Evolutionary conservation across 2,113 vertebrate genomes (phyloP).

Genomic region (Triplophysa siluroides): DNA sequence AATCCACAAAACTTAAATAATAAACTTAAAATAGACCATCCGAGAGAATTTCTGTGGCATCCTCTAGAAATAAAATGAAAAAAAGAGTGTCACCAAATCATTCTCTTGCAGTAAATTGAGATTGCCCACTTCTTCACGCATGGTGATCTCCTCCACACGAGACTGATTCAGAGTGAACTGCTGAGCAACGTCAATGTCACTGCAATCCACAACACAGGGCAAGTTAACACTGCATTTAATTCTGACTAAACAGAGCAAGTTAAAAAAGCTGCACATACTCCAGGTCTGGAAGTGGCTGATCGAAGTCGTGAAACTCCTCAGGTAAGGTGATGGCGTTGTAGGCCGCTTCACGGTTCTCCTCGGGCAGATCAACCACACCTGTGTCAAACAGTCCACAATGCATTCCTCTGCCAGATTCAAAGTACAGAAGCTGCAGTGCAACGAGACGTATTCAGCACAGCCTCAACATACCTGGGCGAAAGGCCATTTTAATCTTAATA

Average conservation of each 20-base stretch:
- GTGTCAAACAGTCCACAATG: constrained; percentile 44
- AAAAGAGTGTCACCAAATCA: constrained; percentile 85
- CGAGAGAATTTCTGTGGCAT: too few species aligned
- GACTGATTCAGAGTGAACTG: constrained; percentile 99
- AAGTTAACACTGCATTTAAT: neutral
- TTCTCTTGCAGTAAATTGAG: constrained; percentile 96
- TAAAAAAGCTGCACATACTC: constrained; percentile 78
- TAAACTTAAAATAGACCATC: neutral
- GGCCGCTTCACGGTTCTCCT: constrained; percentile 97
- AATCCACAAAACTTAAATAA: too few species aligned
- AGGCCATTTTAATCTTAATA: constrained; percentile 99
- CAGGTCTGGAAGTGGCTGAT: constrained; percentile 94
- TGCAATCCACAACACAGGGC: constrained; percentile 63
- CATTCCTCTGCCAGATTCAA: neutral
- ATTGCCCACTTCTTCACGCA: constrained; percentile 98
- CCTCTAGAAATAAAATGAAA: neutral
- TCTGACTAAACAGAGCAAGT: neutral
- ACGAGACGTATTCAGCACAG: neutral
- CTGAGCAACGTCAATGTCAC: constrained; percentile 98
- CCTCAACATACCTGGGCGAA: constrained; percentile 86
- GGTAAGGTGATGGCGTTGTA: constrained; percentile 99
- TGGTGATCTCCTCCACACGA: constrained; percentile 98
- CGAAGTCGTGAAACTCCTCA: constrained; percentile 98
- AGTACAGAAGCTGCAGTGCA: neutral
- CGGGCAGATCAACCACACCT: constrained; percentile 98